Evolutionary conservation across 2,888 invertebrate genomes (phyloP).

Genomic region (Malacosoma neustria): DNA sequence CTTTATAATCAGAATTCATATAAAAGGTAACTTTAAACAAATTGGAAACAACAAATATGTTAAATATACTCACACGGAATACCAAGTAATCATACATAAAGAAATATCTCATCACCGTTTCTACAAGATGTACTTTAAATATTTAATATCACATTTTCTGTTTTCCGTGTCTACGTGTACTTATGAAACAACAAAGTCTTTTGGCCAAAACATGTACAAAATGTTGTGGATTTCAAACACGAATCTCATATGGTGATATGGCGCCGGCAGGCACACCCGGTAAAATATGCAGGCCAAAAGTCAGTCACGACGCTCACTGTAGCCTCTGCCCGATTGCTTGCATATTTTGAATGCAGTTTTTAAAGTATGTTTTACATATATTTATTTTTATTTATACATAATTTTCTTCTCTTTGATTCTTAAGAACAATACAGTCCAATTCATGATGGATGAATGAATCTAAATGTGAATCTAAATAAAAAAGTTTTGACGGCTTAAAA

Average conservation of each 20-base stretch:
- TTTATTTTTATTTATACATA: no score
- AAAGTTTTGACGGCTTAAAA: no score
- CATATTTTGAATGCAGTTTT: constrained; percentile 22
- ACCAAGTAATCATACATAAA: no score
- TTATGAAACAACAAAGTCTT: neutral
- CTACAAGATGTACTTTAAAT: neutral
- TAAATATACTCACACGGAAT: no score
- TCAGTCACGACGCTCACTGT: constrained; percentile 55
- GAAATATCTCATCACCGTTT: neutral
- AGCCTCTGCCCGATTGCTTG: constrained; percentile 17
- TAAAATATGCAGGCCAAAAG: constrained; percentile 69
- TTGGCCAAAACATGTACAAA: neutral
- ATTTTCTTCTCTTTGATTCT: no score
- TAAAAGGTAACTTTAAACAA: no score
- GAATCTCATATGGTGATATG: constrained; percentile 33
- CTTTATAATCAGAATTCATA: no score
- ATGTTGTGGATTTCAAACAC: constrained; percentile 1
- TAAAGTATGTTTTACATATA: constrained; percentile 2
- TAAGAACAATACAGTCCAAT: no score
- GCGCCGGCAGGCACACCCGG: constrained; percentile 39
- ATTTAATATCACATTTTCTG: neutral
- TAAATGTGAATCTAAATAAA: no score
- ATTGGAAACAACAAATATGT: no score
- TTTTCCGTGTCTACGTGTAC: neutral
- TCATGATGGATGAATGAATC: no score